A percentile compares a stretch with the other conserved stretches of the same genome.
Evolutionary conservation across 2,797 vertebrate species (phyloP).

Genomic region (Varecia variegata): DNA sequence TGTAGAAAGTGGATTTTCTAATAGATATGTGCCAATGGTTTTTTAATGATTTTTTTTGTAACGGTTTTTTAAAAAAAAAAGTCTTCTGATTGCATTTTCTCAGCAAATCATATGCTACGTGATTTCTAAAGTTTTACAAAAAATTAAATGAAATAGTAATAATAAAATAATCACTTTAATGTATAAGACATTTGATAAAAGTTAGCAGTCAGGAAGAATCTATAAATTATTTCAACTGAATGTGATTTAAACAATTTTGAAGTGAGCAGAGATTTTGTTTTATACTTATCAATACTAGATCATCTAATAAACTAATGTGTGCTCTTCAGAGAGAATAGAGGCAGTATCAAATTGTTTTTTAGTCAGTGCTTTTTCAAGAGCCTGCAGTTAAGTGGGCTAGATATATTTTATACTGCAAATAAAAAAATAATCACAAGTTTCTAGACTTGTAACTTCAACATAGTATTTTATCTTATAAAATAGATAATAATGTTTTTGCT

Average conservation of each 20-base stretch:
- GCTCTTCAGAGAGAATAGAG: background rate
- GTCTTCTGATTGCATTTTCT: background rate
- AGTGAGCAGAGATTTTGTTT: background rate
- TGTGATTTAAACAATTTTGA: background rate
- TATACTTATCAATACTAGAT: background rate
- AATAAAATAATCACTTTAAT: background rate
- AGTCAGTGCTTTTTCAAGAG: background rate
- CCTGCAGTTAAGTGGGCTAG: background rate
- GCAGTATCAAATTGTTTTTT: background rate
- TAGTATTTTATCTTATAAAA: background rate
- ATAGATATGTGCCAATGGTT: background rate
- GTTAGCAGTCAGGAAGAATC: background rate
- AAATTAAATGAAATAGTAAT: background rate
- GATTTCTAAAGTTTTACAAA: constrained; percentile 11
- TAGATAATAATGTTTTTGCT: background rate
- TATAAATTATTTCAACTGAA: background rate
- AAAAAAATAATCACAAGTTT: background rate
- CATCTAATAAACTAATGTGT: background rate
- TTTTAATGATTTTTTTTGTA: background rate
- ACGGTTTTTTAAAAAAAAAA: background rate
- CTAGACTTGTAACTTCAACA: background rate
- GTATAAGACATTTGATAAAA: background rate
- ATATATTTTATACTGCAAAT: background rate
- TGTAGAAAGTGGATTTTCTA: constrained; percentile 30
- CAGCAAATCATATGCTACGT: background rate